Base-by-base conservation (phyloP, 2,113 vertebrate species). In the Etheostoma cragini region DNA sequence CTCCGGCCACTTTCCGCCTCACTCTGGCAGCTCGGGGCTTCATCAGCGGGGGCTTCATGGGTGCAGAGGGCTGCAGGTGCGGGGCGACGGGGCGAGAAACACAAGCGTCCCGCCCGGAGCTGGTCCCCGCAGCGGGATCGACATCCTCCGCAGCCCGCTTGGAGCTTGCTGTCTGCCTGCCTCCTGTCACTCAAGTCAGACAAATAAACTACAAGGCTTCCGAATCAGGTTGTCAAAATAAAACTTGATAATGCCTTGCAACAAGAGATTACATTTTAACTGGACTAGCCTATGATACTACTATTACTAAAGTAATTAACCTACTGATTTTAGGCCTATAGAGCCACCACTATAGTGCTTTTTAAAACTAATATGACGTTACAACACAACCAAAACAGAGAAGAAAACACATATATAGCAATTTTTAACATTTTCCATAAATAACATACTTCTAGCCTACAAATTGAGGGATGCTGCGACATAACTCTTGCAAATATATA, bases 1-100 rank as follows among this genome's bases (percentile, higher is more conserved):
- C 82, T 82, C 83, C 86, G 89, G 92, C 93, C 93, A 69, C 93
- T 93, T 91, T 94, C 92, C 92, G 90, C 95, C 94, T 91, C 88
- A 60, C 90, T 88, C 79, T 90, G 85, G 93, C 92, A 86, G 87
- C 85, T 89, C 84, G 85, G 81, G 85, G 90, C 90, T 82, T 93
- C 91, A 92, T 89, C 85, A 63, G 89, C 78, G 90, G 88, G 72
- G 92, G 90, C 92, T 89, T 94, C 94, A 95, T 94, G 22, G 22
- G 89, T 81, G 88, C 92, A 22, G 84, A 14, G 52, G 42, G 84
- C 61, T 50, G 81, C 78, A 22, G 78, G 75, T 16, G 58, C 50
- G 45, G 72, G 30, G 30, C 77, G 78, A 84, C 58, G 1, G 60
- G 38, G 66, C 60, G 60, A 66, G 83, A 15, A 80, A 50, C 81